Evolutionary conservation across 2,888 invertebrate species (phyloP).

Genomic region (Agrochola circellaris): DNA sequence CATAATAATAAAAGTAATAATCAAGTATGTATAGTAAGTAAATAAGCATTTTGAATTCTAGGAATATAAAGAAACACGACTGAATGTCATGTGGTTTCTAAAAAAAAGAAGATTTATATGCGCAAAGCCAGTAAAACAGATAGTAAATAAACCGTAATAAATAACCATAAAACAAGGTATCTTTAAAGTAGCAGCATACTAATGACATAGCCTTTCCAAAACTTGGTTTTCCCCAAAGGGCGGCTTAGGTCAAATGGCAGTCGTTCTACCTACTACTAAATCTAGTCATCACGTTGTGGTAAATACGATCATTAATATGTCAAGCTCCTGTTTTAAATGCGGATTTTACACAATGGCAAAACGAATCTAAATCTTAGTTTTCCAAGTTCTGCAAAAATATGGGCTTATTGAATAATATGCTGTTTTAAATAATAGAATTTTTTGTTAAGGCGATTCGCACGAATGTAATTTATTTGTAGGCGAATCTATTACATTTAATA

Average conservation of each 20-base stretch:
- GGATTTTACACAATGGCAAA: background rate
- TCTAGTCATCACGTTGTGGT: background rate
- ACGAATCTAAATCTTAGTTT: background rate
- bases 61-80: background rate
- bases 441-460: no score
- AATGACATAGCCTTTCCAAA: background rate
- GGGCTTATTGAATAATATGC: no score
- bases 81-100: background rate
- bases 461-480: no score
- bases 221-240: slow-evolving; percentile 1
- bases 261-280: background rate
- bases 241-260: background rate
- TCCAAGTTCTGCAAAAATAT: background rate
- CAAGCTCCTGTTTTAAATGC: background rate
- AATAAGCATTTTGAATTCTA: background rate
- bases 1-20: no score
- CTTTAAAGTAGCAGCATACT: background rate
- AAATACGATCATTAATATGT: background rate
- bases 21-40: no score
- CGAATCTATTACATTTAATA: no score
- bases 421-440: no score
- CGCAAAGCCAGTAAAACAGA: background rate
- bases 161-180: background rate
- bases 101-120: background rate
- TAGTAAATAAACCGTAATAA: background rate